A percentile compares a stretch with the other conserved stretches of the same genome.
Evolutionary conservation across 2,888 invertebrate genomes (phyloP).

Genomic region (Alloscopus bannaensis): DNA sequence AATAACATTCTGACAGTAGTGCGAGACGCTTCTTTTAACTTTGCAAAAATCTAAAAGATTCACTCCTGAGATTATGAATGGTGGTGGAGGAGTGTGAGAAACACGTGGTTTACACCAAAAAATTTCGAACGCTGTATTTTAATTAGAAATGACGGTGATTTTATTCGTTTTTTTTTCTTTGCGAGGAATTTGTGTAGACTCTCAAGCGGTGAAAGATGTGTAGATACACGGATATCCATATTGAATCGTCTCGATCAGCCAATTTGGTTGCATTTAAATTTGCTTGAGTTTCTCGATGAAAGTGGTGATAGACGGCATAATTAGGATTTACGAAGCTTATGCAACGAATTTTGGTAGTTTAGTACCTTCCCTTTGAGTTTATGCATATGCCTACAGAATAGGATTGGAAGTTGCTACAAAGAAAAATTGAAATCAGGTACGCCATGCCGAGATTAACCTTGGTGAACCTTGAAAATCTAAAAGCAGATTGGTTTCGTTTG

Average conservation of each 20-base stretch:
- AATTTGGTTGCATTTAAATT: not conserved
- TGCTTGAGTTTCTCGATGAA: constrained; percentile 13
- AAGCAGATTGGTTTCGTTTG: too few relatives aligned
- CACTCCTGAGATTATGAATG: too few relatives aligned
- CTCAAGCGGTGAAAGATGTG: not conserved
- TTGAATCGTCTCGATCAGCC: not conserved
- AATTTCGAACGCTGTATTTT: too few relatives aligned
- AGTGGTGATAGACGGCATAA: constrained; percentile 16
- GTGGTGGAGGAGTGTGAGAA: too few relatives aligned
- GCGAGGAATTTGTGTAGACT: not conserved
- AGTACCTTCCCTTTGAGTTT: not conserved
- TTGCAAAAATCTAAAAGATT: too few relatives aligned
- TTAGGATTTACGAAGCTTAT: not conserved
- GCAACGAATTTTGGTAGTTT: not conserved
- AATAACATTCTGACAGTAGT: too few relatives aligned
- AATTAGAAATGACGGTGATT: too few relatives aligned
- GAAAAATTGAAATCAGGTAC: not conserved
- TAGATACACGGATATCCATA: not conserved
- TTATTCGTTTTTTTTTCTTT: too few relatives aligned
- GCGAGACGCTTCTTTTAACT: too few relatives aligned
- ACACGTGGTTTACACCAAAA: too few relatives aligned
- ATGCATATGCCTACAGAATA: not conserved
- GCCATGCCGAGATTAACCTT: not conserved
- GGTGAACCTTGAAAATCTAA: too few relatives aligned
- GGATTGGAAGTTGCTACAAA: not conserved